Evolutionary conservation across 2,888 invertebrate species (phyloP).

Genomic region (Amblyjoppa proteus): DNA sequence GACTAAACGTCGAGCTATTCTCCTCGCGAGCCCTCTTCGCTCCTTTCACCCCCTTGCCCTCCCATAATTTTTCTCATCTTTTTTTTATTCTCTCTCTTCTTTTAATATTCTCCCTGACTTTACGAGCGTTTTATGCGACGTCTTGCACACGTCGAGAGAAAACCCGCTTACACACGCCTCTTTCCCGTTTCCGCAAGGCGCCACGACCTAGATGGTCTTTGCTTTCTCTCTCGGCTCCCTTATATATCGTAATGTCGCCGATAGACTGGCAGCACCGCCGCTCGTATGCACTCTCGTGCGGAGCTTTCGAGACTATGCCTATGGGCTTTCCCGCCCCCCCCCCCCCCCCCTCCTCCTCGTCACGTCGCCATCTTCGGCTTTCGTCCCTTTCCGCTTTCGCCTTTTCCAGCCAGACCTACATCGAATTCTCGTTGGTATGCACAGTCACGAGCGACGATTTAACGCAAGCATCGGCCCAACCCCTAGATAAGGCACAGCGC

Average conservation of each 20-base stretch:
- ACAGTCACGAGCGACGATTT: conserved; percentile 82
- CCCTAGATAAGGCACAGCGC: conserved; percentile 80
- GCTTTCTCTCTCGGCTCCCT: conserved; percentile 10
- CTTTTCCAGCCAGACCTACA: conserved; percentile 7
- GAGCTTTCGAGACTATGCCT: conserved; percentile 24
- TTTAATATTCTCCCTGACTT: conserved; percentile 55
- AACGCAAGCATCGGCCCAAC: conserved; percentile 74
- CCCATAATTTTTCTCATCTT: background rate
- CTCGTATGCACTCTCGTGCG: background rate
- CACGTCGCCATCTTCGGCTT: conserved; percentile 12
- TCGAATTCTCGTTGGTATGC: conserved; percentile 77
- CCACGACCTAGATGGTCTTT: conserved; percentile 52
- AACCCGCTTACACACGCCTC: background rate
- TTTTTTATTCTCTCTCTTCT: background rate
- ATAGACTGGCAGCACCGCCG: conserved; percentile 26
- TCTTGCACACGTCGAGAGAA: conserved; percentile 62
- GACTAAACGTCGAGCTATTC: conserved; percentile 66
- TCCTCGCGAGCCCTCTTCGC: background rate
- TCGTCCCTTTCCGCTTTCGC: conserved; percentile 1
- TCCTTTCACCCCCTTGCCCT: conserved; percentile 1
- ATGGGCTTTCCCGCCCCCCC: background rate
- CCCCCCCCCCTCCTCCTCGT: background rate
- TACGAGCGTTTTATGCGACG: conserved; percentile 65
- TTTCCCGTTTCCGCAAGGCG: conserved; percentile 44
- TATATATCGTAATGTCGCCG: conserved; percentile 14